phyloP scores from a whole-genome alignment of 2,888 invertebrate species.

The Mythimna lalbum region DNA sequence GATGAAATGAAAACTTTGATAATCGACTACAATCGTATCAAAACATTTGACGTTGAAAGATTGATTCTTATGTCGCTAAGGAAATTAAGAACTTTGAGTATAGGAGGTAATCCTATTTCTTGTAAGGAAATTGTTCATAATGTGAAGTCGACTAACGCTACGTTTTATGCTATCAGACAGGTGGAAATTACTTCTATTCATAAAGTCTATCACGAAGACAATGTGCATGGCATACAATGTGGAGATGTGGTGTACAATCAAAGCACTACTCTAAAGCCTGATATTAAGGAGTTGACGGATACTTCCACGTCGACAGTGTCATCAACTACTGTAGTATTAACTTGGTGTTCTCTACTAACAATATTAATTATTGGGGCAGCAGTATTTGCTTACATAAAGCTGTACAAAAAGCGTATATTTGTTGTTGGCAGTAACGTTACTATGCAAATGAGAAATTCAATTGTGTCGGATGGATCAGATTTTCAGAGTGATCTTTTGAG shows the following conservation, averaged over 20 bases:
- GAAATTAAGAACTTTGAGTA: slow-evolving; percentile 77
- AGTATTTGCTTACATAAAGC: slow-evolving; percentile 54
- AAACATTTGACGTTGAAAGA: slow-evolving; percentile 78
- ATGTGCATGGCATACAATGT: slow-evolving; percentile 85
- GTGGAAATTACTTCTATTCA: slow-evolving; percentile 82
- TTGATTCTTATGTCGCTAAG: slow-evolving; percentile 72
- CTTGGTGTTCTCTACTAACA: slow-evolving; percentile 68
- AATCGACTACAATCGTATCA: slow-evolving; percentile 82
- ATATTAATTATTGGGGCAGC: slow-evolving; percentile 62
- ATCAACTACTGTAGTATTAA: slow-evolving; percentile 55
- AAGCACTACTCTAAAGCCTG: slow-evolving; percentile 34
- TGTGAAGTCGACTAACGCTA: slow-evolving; percentile 71
- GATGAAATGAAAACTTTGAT: slow-evolving; percentile 76
- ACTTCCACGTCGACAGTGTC: slow-evolving; percentile 25
- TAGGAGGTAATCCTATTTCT: slow-evolving; percentile 84
- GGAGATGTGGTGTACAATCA: slow-evolving; percentile 68
- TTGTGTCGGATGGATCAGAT: slow-evolving; percentile 73
- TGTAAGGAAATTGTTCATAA: slow-evolving; percentile 82
- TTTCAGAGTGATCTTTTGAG: slow-evolving; percentile 67
- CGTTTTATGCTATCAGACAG: slow-evolving; percentile 62
- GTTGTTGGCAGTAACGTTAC: slow-evolving; percentile 65
- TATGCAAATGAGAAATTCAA: slow-evolving; percentile 71
- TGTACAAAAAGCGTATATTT: slow-evolving; percentile 54
- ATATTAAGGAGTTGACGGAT: slow-evolving; percentile 2
- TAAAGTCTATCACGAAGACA: slow-evolving; percentile 85